phyloP scores from a whole-genome alignment of 2,888 invertebrate genomes.

The Drosophila antonietae region DNA sequence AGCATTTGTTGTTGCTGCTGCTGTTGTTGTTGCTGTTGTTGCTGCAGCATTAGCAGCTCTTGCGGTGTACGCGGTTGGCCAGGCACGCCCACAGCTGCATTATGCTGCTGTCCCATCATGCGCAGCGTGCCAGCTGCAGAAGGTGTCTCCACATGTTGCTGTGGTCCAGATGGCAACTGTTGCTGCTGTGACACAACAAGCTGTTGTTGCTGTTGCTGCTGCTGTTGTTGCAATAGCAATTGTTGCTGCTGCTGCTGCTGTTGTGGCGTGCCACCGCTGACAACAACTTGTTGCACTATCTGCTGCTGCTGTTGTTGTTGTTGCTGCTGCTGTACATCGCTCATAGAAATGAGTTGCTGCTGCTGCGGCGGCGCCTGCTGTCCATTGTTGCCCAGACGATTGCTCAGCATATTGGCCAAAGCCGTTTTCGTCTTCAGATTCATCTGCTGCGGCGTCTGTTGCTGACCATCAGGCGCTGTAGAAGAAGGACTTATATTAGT shows the following conservation, averaged over 20 bases:
- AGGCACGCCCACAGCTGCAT: constrained; percentile 86
- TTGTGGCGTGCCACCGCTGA: constrained; percentile 59
- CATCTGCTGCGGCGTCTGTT: constrained; percentile 87
- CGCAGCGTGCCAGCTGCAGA: constrained; percentile 90
- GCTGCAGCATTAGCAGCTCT: constrained; percentile 86
- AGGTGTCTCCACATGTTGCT: constrained; percentile 82
- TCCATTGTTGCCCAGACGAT: constrained; percentile 88
- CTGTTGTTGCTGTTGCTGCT: constrained; percentile 63
- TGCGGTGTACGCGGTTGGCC: constrained; percentile 83
- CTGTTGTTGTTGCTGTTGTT: constrained; percentile 82
- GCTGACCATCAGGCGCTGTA: constrained; percentile 68
- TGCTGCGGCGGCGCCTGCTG: constrained; percentile 49
- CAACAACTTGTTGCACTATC: constrained; percentile 80
- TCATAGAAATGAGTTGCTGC: constrained; percentile 62
- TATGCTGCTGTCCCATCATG: constrained; percentile 94
- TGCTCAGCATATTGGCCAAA: constrained; percentile 96
- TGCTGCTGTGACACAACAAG: constrained; percentile 57
- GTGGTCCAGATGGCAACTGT: constrained; percentile 49
- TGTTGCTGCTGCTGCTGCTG: constrained; percentile 66
- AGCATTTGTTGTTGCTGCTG: constrained; percentile 83
- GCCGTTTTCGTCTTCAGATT: constrained; percentile 96
- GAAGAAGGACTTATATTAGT: background rate
- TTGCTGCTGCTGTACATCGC: constrained; percentile 64
- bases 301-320: constrained; percentile 57
- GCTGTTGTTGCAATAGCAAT: constrained; percentile 44